A percentile compares a stretch with the other conserved stretches of the same genome.
phyloP scores from a whole-genome alignment of 2,113 vertebrate species.

The Heptranchias perlo region DNA sequence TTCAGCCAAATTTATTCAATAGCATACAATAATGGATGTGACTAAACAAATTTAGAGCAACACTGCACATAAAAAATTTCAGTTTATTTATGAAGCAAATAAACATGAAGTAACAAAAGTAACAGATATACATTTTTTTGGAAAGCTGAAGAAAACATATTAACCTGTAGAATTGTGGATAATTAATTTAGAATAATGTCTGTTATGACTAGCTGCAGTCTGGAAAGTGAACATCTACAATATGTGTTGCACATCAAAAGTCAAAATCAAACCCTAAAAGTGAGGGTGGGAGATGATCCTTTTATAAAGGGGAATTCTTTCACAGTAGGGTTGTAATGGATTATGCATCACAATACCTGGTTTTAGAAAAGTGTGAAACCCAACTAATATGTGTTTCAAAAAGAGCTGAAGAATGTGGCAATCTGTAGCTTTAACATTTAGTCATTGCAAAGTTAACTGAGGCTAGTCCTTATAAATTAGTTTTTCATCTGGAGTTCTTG shows the following conservation, averaged over 20 bases:
- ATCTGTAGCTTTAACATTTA: neutral
- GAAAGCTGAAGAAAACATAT: neutral
- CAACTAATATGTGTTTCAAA: neutral
- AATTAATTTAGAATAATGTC: neutral
- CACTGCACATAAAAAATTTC: neutral
- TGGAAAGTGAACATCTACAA: too few species aligned
- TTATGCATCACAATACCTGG: too few species aligned
- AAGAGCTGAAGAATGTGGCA: neutral
- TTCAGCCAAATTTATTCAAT: neutral
- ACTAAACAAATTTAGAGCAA: neutral
- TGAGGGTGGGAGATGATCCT: too few species aligned
- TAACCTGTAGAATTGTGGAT: neutral
- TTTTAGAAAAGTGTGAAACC: too few species aligned
- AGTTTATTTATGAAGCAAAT: neutral
- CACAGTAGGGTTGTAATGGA: too few species aligned
- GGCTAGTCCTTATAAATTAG: neutral
- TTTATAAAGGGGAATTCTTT: too few species aligned
- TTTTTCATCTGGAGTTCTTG: too few species aligned
- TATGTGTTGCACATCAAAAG: too few species aligned
- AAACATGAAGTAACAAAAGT: neutral
- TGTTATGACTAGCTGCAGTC: too few species aligned
- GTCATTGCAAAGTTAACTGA: neutral
- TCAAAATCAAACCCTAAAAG: too few species aligned
- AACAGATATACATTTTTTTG: neutral
- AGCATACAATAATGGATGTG: neutral